These are phyloP conservation scores for Heterodera filipjevi DNA, from an alignment of 2,888 invertebrate genomes.

Conservation along the genomic window DNA sequence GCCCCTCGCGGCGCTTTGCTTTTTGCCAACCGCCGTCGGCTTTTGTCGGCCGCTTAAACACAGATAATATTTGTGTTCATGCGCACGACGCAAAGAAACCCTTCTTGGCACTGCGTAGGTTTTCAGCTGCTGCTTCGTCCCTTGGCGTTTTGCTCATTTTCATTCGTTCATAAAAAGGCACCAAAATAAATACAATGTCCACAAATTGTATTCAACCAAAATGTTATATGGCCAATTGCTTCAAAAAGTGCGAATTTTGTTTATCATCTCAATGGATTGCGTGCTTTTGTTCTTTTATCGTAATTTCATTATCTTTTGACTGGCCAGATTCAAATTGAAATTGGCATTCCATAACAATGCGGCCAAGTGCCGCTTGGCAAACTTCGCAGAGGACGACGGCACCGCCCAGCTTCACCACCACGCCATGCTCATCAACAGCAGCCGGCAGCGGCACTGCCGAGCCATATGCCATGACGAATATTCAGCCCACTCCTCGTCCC, in stretches of 20 bases:
- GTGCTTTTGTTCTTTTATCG: not conserved
- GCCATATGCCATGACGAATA: not conserved
- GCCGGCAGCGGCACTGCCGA: not conserved
- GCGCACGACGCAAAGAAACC: not conserved
- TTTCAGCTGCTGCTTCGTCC: not conserved
- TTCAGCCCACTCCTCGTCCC: not conserved
- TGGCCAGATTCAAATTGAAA: not conserved
- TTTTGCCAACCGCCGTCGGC: not conserved
- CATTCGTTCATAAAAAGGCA: too few relatives aligned
- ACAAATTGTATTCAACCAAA: too few relatives aligned
- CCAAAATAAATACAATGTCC: too few relatives aligned
- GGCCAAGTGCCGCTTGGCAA: constrained; percentile 12
- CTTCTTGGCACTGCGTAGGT: not conserved
- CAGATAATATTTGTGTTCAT: not conserved
- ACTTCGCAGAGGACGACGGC: not conserved
- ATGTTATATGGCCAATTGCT: too few relatives aligned
- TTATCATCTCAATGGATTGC: too few relatives aligned
- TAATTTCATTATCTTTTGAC: too few relatives aligned
- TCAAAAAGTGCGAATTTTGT: too few relatives aligned
- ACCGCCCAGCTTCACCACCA: not conserved
- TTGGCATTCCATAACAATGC: not conserved
- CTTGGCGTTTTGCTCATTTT: too few relatives aligned
- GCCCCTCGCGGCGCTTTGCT: not conserved
- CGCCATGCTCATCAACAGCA: not conserved
- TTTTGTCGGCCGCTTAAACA: not conserved